These are phyloP conservation scores for Haliaeetus leucogaster DNA, from an alignment of 2,113 vertebrate genomes.

Conservation along the genomic window DNA sequence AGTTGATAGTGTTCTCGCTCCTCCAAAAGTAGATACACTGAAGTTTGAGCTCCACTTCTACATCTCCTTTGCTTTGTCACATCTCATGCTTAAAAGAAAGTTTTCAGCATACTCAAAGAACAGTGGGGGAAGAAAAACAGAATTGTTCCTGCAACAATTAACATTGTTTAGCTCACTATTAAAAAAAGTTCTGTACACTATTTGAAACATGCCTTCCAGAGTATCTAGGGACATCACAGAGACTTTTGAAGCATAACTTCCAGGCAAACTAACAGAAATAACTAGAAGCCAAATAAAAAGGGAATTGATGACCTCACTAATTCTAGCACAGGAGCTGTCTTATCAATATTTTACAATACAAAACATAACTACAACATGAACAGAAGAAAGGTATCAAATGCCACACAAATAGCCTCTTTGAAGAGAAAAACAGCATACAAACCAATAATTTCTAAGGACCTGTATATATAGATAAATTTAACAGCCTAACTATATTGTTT, in stretches of 20 bases:
- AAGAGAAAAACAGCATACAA: background rate
- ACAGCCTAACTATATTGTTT: background rate
- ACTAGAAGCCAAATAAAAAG: background rate
- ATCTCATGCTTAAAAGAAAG: background rate
- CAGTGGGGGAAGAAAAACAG: background rate
- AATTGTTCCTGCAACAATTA: background rate
- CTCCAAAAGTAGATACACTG: background rate
- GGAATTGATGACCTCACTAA: background rate
- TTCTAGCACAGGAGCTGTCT: background rate
- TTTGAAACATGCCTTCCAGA: background rate
- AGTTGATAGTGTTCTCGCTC: background rate
- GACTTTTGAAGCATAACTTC: background rate
- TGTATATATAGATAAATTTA: background rate
- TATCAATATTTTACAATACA: background rate
- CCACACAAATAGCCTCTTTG: background rate
- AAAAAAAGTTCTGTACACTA: background rate
- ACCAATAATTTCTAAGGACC: background rate
- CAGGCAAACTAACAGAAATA: background rate
- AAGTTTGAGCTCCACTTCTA: background rate
- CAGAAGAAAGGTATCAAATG: background rate
- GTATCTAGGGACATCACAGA: background rate
- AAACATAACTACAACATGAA: background rate
- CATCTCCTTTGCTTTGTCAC: background rate
- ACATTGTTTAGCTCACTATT: background rate
- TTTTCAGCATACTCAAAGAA: background rate